Evolutionary conservation across 1,140 invertebrate genomes (phyloP).

Genomic region (Saccostrea glomerata): DNA sequence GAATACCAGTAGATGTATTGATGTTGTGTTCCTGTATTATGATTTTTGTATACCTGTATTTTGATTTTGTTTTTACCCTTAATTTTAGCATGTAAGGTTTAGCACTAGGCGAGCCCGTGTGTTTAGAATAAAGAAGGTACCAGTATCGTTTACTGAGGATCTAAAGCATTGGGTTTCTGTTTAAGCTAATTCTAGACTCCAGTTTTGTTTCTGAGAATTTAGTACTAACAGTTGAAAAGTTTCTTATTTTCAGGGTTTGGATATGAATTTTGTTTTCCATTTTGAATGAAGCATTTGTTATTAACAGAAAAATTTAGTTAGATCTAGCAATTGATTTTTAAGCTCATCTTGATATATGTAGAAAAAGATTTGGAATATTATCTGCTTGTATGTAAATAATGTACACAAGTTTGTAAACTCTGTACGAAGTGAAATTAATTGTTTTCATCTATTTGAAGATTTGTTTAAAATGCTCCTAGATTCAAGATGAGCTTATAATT

Average conservation of each 20-base stretch:
- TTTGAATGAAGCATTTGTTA: not conserved
- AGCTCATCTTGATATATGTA: no score
- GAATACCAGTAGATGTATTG: no score
- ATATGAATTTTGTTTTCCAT: not conserved
- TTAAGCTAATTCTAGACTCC: not conserved
- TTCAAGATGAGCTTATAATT: no score
- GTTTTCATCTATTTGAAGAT: no score
- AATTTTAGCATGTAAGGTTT: slow-evolving; percentile 22
- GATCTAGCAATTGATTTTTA: not conserved
- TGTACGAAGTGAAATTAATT: no score
- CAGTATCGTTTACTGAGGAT: not conserved
- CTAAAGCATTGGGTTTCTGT: not conserved
- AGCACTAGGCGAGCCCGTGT: not conserved
- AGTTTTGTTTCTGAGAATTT: not conserved
- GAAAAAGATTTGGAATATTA: no score
- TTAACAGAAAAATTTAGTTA: not conserved
- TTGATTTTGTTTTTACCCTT: slow-evolving; percentile 1
- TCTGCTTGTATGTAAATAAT: no score
- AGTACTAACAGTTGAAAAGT: not conserved
- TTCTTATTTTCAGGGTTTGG: not conserved
- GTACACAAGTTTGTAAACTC: no score
- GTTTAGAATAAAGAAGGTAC: not conserved
- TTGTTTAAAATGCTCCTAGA: no score
- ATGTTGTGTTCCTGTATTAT: no score
- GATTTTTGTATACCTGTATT: not conserved